phyloP scores from a whole-genome alignment of 2,113 vertebrate genomes.

The Rhodinocichla rosea region DNA sequence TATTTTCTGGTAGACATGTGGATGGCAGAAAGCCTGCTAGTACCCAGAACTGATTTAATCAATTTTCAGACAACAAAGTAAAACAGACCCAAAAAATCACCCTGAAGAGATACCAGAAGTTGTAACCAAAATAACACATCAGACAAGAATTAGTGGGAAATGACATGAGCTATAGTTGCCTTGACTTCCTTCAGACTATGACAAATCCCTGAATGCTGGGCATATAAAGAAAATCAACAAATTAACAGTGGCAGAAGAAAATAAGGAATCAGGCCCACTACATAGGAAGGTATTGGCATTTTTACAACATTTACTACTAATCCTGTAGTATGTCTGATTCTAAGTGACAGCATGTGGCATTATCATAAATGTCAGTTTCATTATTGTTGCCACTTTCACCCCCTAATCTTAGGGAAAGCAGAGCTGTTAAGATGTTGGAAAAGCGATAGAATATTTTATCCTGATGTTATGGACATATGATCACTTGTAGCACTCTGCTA shows the following conservation, averaged over 20 bases:
- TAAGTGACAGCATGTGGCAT: slow-evolving; percentile 34
- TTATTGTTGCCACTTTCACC: slow-evolving; percentile 21
- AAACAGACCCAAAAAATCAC: not conserved
- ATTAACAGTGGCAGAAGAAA: not conserved
- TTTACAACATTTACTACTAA: slow-evolving; percentile 41
- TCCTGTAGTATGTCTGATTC: not conserved
- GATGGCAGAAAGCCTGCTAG: slow-evolving; percentile 58
- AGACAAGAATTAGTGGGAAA: not conserved
- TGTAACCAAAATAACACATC: slow-evolving; percentile 53
- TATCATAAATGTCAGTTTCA: slow-evolving; percentile 43
- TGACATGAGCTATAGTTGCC: not conserved
- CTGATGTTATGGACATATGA: not conserved
- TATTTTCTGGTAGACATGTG: slow-evolving; percentile 17
- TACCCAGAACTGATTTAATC: slow-evolving; percentile 52
- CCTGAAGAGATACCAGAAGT: slow-evolving; percentile 38
- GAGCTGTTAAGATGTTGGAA: slow-evolving; percentile 1
- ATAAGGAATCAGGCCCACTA: not conserved
- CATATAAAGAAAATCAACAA: not conserved
- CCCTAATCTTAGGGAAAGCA: slow-evolving; percentile 27
- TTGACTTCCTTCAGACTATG: not conserved
- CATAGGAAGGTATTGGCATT: not conserved
- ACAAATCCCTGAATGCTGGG: not conserved
- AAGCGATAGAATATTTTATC: not conserved
- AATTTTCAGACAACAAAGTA: slow-evolving; percentile 53
- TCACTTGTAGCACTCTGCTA: not conserved